Percentiles rank a stretch among this genome's conserved stretches.
phyloP scores from a whole-genome alignment of 2,888 invertebrate species.

The Lagria hirta region DNA sequence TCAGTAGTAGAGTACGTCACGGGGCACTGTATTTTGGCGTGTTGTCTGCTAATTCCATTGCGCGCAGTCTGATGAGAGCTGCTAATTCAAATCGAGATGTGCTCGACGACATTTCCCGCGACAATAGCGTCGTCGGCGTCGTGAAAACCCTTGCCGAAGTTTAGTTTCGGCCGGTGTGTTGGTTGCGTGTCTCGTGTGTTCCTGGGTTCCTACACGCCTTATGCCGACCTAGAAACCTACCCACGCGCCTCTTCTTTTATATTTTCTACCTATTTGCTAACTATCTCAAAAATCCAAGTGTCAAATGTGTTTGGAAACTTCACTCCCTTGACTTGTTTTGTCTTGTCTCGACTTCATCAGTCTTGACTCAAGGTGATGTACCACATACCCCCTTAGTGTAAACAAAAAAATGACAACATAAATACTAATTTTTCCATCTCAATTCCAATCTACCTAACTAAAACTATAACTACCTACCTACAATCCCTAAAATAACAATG shows the following conservation, averaged over 20 bases:
- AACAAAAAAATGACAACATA: too few species aligned
- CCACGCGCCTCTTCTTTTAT: slow-evolving; percentile 30
- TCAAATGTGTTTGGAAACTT: too few species aligned
- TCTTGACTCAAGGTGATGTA: background rate
- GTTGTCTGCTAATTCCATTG: slow-evolving; percentile 14
- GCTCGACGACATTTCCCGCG: slow-evolving; percentile 20
- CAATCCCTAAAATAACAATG: too few species aligned
- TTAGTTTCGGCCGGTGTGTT: slow-evolving; percentile 26
- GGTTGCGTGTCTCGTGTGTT: slow-evolving; percentile 29
- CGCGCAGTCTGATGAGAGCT: slow-evolving; percentile 12
- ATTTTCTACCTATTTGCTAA: too few species aligned
- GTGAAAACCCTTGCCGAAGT: slow-evolving; percentile 5
- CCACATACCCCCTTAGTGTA: background rate
- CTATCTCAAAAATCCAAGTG: too few species aligned
- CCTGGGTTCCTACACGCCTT: slow-evolving; percentile 30
- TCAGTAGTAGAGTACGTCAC: slow-evolving; percentile 41
- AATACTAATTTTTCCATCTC: too few species aligned
- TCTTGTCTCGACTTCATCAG: slow-evolving; percentile 4
- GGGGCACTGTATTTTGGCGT: slow-evolving; percentile 16
- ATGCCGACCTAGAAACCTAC: slow-evolving; percentile 33
- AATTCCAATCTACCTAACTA: too few species aligned
- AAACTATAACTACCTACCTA: too few species aligned
- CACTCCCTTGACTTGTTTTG: too few species aligned
- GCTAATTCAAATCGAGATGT: slow-evolving; percentile 19
- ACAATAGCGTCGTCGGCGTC: slow-evolving; percentile 15